Conservation (phyloP, 2,888 invertebrate genomes). For the Pseudanteris insignis region DNA sequence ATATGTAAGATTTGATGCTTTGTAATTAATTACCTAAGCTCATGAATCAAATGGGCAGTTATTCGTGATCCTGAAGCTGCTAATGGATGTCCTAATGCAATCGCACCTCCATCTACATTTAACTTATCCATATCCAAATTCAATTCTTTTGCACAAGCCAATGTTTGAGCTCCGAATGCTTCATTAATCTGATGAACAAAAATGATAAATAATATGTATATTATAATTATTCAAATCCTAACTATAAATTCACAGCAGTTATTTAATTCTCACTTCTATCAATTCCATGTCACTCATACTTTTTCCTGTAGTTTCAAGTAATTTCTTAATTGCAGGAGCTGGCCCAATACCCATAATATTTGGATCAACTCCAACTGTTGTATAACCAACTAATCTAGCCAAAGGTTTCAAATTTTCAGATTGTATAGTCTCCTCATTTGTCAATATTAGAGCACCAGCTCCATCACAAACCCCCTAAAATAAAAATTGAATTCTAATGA, state of each 20-base stretch:
- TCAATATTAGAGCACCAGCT: slow-evolving; percentile 91
- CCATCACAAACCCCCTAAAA: slow-evolving; percentile 95
- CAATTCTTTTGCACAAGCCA: slow-evolving; percentile 91
- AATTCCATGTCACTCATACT: slow-evolving; percentile 89
- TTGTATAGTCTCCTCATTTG: slow-evolving; percentile 89
- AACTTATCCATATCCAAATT: slow-evolving; percentile 85
- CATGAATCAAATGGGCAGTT: slow-evolving; percentile 89
- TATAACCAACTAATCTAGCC: slow-evolving; percentile 90
- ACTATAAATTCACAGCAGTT: too few relatives aligned
- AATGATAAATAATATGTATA: not conserved
- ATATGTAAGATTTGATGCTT: not conserved
- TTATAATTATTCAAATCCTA: not conserved
- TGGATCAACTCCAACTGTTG: slow-evolving; percentile 95
- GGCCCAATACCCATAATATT: slow-evolving; percentile 98
- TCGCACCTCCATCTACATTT: slow-evolving; percentile 96
- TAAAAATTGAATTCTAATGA: too few relatives aligned
- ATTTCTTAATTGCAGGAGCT: slow-evolving; percentile 88
- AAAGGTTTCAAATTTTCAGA: slow-evolving; percentile 67
- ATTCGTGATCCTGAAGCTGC: slow-evolving; percentile 95
- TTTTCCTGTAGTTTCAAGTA: slow-evolving; percentile 82
- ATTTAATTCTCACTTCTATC: slow-evolving; percentile 88
- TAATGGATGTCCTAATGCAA: slow-evolving; percentile 96
- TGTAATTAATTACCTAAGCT: slow-evolving; percentile 82
- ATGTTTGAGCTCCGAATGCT: slow-evolving; percentile 94
- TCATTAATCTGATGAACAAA: slow-evolving; percentile 89